Base-by-base conservation (phyloP, 2,888 invertebrate genomes). In the Papilio protenor region DNA sequence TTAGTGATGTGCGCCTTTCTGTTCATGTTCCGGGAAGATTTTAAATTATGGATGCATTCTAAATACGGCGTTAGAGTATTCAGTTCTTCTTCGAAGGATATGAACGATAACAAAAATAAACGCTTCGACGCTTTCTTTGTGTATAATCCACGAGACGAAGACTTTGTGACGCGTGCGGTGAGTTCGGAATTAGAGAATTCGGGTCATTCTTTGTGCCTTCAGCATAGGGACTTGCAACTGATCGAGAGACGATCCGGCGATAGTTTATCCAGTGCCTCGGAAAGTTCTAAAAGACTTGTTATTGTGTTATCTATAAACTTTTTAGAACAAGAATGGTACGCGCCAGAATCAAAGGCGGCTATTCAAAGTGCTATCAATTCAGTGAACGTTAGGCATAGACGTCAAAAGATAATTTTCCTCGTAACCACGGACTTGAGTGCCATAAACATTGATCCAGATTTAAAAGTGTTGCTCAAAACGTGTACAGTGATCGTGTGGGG, bases 51-150 rank as follows among this genome's bases (percentile, higher is more conserved):
- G 97, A 96, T 97, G 84, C 97, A 97, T 92, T 96, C 97, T 21
- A 96, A 95, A 84, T 97, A 97, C 89, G 97, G 97, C 59, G 95
- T 97, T 73, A 95, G 97, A 84, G 94, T 97, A 83, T 96, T 97
- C 88, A 96, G 96, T 89, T 96, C 96, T 79, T 92, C 93, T 79
- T 90, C 95, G 69, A 92, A 94, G 84, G 94, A 95, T 80, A 92
- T 95, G 89, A 95, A 95, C 84, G 95, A 95, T 84, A 94, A 93
- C 85, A 95, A 95, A 90, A 96, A 97, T 87, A 96, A 97, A 85
- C 95, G 97, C 14, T 98, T 97, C 91, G 98, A 98, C 90, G 98
- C 98, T 79, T 98, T 98, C 93, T 96, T 98, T 88, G 96, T 98
- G 81, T 98, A 98, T 94, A 97, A 97, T 90, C 96, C 96, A 83